Conservation (phyloP, 1,140 invertebrate species). For the Hypothenemus hampei region DNA sequence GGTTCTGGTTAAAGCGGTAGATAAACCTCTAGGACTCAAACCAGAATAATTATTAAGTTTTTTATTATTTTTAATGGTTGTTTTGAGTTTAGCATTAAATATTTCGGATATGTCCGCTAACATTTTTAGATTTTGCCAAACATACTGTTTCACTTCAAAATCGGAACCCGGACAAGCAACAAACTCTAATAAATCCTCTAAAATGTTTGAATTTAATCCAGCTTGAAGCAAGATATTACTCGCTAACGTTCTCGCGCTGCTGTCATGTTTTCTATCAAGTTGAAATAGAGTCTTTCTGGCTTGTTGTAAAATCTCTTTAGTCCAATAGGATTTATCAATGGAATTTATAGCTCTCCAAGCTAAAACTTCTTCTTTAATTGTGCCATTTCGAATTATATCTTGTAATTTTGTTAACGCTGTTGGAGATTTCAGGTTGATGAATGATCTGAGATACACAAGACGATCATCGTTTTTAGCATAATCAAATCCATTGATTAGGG, state of each 20-base stretch:
- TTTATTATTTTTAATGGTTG: conserved; percentile 44
- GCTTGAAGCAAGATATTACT: conserved; percentile 65
- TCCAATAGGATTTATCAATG: conserved; percentile 49
- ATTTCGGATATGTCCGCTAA: conserved; percentile 49
- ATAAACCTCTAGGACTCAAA: conserved; percentile 62
- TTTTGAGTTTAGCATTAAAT: conserved; percentile 47
- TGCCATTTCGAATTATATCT: conserved; percentile 46
- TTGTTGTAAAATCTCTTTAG: conserved; percentile 47
- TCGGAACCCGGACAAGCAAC: conserved; percentile 51
- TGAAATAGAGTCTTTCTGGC: conserved; percentile 63
- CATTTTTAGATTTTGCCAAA: conserved; percentile 60
- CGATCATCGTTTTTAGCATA: conserved; percentile 55
- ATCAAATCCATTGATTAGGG: conserved; percentile 50
- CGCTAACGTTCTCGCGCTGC: conserved; percentile 65
- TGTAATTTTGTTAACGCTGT: conserved; percentile 56
- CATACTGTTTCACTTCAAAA: conserved; percentile 64
- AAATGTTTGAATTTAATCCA: conserved; percentile 49
- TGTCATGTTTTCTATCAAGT: conserved; percentile 57
- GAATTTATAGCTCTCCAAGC: conserved; percentile 61
- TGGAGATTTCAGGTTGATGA: conserved; percentile 61
- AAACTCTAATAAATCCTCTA: conserved; percentile 54
- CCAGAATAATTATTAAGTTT: conserved; percentile 63
- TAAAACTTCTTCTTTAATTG: conserved; percentile 52
- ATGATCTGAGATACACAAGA: conserved; percentile 57
- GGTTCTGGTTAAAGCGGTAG: conserved; percentile 62